Evolutionary conservation across 2,113 vertebrate species (phyloP).

Genomic region (Eubucco bourcierii): DNA sequence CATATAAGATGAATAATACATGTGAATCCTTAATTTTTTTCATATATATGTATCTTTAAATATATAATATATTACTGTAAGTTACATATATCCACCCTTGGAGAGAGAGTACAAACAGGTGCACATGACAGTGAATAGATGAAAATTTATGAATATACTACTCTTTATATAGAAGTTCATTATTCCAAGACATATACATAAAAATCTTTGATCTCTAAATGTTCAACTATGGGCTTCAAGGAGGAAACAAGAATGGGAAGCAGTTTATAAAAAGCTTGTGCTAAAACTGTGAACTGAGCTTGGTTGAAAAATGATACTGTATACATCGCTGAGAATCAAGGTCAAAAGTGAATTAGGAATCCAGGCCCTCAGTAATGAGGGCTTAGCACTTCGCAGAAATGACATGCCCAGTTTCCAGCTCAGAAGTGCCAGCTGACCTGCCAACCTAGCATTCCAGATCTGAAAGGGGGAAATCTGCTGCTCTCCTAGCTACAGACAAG

Average conservation of each 20-base stretch:
- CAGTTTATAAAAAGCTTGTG: constrained; percentile 49
- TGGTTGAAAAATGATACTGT: constrained; percentile 52
- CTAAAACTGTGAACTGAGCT: constrained; percentile 18
- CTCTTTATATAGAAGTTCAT: constrained; percentile 25
- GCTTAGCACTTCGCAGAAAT: constrained; percentile 64
- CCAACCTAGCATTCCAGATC: constrained; percentile 53
- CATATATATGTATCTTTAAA: constrained; percentile 2
- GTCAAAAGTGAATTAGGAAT: constrained; percentile 61
- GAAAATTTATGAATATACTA: constrained; percentile 27
- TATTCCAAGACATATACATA: constrained; percentile 2
- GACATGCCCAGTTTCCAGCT: constrained; percentile 58
- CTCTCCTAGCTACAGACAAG: constrained; percentile 51
- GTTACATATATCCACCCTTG: neutral
- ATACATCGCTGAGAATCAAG: constrained; percentile 56
- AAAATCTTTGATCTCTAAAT: constrained; percentile 52
- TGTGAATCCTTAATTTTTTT: constrained; percentile 7
- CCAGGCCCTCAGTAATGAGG: constrained; percentile 45
- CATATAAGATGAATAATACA: neutral
- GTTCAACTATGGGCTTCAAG: constrained; percentile 34
- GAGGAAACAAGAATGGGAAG: constrained; percentile 48
- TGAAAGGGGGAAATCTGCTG: constrained; percentile 62
- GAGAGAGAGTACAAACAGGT: constrained; percentile 24
- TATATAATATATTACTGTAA: neutral
- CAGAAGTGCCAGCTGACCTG: constrained; percentile 66
- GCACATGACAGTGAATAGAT: constrained; percentile 31